Evolutionary conservation across 1,140 invertebrate species (phyloP).

Genomic region (Aplysia californica): DNA sequence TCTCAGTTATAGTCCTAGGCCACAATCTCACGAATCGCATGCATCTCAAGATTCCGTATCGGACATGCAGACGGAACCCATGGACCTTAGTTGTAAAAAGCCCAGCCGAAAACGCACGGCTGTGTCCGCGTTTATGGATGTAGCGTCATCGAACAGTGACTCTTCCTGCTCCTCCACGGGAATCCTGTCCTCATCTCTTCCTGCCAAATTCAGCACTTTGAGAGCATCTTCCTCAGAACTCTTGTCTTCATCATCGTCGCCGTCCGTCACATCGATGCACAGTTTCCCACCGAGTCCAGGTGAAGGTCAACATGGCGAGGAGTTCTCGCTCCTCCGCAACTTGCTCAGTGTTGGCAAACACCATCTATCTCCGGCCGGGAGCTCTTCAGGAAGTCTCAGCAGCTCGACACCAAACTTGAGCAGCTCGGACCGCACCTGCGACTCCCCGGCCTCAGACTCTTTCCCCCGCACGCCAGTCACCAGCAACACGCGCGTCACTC

Average conservation of each 20-base stretch:
- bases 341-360: slow-evolving; percentile 40
- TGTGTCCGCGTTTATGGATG: slow-evolving; percentile 24
- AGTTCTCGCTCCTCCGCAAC: slow-evolving; percentile 43
- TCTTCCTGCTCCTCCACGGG: background rate
- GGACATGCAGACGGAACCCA: slow-evolving; percentile 44
- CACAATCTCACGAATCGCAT: slow-evolving; percentile 25
- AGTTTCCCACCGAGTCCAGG: slow-evolving; percentile 34
- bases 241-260: slow-evolving; percentile 23
- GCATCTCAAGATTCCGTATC: slow-evolving; percentile 16
- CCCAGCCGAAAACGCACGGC: slow-evolving; percentile 13
- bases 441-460: slow-evolving; percentile 25
- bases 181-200: slow-evolving; percentile 19
- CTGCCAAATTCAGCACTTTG: slow-evolving; percentile 11
- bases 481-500: slow-evolving; percentile 52
- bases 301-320: slow-evolving; percentile 26
- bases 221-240: slow-evolving; percentile 5
- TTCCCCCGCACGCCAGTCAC: slow-evolving; percentile 18
- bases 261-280: slow-evolving; percentile 23
- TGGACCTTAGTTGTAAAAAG: slow-evolving; percentile 44
- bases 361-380: background rate
- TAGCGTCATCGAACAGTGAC: slow-evolving; percentile 5
- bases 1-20: slow-evolving; percentile 11
- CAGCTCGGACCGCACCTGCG: slow-evolving; percentile 22
- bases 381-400: slow-evolving; percentile 4
- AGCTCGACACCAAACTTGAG: slow-evolving; percentile 15